Evolutionary conservation across 1,140 invertebrate species (phyloP).

Genomic region (Papilio glaucus): DNA sequence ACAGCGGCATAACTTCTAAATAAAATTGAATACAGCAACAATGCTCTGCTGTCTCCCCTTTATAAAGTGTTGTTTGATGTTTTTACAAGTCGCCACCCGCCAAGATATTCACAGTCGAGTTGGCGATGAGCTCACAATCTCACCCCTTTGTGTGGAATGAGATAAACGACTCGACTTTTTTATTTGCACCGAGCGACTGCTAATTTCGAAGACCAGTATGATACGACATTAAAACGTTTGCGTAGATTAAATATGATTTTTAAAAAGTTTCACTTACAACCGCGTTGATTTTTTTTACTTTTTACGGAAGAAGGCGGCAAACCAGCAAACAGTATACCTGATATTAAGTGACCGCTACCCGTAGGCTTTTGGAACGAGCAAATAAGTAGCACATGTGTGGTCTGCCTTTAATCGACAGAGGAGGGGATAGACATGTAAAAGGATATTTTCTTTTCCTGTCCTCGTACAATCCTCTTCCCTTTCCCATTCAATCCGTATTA

Average conservation of each 20-base stretch:
- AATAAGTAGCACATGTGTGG: too few species aligned
- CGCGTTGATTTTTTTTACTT: too few species aligned
- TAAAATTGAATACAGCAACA: constrained; percentile 24
- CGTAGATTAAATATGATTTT: neutral
- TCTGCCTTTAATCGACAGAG: too few species aligned
- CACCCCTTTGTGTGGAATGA: constrained; percentile 64
- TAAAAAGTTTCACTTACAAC: too few species aligned
- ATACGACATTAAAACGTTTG: neutral
- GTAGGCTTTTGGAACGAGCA: too few species aligned
- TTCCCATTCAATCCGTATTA: too few species aligned
- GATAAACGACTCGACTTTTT: constrained; percentile 51
- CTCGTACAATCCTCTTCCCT: too few species aligned
- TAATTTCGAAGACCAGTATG: constrained; percentile 36
- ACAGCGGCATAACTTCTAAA: constrained; percentile 2
- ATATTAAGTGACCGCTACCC: too few species aligned
- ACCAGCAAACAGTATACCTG: too few species aligned
- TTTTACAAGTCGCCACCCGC: constrained; percentile 51
- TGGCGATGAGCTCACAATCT: constrained; percentile 58
- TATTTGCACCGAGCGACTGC: constrained; percentile 11
- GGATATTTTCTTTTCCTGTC: too few species aligned
- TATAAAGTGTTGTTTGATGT: constrained; percentile 59
- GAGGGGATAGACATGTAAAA: too few species aligned
- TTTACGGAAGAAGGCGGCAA: too few species aligned
- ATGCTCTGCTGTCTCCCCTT: constrained; percentile 41
- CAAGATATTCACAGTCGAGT: constrained; percentile 67